Base-by-base conservation (phyloP, 1,140 invertebrate genomes). In the Phthorimaea operculella region DNA sequence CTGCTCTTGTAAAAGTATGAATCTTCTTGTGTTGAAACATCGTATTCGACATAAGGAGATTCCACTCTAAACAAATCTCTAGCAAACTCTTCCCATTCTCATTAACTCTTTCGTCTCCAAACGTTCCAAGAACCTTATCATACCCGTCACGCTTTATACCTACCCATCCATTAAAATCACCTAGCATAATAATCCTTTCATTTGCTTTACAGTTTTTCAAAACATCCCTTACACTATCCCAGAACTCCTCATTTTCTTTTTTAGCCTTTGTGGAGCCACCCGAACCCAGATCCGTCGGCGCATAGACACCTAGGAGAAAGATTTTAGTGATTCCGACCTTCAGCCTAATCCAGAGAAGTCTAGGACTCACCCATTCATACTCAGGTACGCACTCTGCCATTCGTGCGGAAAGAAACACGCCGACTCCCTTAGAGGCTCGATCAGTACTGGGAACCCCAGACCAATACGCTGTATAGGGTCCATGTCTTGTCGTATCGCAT, bases 121-220 rank as follows among this genome's bases (percentile, higher is more conserved):
- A n/a, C n/a, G n/a, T n/a, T n/a, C n/a, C n/a, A n/a, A n/a, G n/a
- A n/a, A n/a, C n/a, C n/a, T n/a, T n/a, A n/a, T n/a, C n/a, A n/a
- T n/a, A n/a, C n/a, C n/a, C n/a, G n/a, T 48, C 45, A 6, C 16
- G 45, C 16, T 48, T 48, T 16, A 48, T 16, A 14, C 45, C 45
- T 16, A 48, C 45, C 45, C 45, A 48, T 48, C 45, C 1, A 48
- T 48, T 48, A 48, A 48, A 48, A 18, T 48, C 45, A 48, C 45
- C 45, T 48, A 48, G 10, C 16, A 48, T 16, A 15, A 15, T 18
- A 48, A 48, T 10, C 16, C 17, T 48, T 18, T 48, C 45, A 48
- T 48, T 48, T 14, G 4, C 4, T 14, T 48, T 48, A 2, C n/a
- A 10, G 9, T 15, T 48, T 11, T 18, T 10, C 45, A 48, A 48